Conservation (phyloP, 2,888 invertebrate genomes). For the Thera britannica region DNA sequence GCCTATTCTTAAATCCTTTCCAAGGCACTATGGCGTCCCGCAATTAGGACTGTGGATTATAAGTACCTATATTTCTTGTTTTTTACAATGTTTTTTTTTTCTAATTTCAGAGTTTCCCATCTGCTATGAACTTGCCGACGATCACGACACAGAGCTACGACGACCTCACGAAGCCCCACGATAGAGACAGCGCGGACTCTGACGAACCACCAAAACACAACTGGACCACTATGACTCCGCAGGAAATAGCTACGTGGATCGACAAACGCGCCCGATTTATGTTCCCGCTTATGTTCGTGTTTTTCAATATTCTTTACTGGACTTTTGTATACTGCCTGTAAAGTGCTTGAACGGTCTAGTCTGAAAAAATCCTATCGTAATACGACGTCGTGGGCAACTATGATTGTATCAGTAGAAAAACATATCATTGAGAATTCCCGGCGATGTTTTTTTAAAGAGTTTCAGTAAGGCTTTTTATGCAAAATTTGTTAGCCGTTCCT, state of each 20-base stretch:
- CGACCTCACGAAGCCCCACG: conserved; percentile 73
- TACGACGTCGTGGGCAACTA: not conserved
- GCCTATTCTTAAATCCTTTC: too few relatives aligned
- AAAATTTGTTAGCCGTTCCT: not conserved
- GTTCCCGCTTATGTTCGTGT: conserved; percentile 91
- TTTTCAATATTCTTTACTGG: conserved; percentile 93
- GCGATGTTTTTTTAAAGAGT: not conserved
- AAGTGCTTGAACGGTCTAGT: conserved; percentile 1
- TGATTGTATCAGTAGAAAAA: not conserved
- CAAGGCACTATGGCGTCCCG: too few relatives aligned
- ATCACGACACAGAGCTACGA: conserved; percentile 89
- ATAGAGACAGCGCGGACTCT: conserved; percentile 68
- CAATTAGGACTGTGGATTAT: too few relatives aligned
- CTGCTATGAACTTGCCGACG: conserved; percentile 87
- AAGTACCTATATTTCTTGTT: too few relatives aligned
- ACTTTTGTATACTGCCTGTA: conserved; percentile 87
- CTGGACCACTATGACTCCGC: conserved; percentile 94
- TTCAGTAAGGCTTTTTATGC: not conserved
- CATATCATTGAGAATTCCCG: not conserved
- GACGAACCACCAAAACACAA: conserved; percentile 74
- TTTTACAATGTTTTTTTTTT: not conserved
- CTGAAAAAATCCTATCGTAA: not conserved
- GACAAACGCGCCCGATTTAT: conserved; percentile 91
- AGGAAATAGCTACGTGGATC: conserved; percentile 95
- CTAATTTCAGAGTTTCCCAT: conserved; percentile 85